These are phyloP conservation scores for Catonia carolina DNA, from an alignment of 2,888 invertebrate species.

Conservation along the genomic window DNA sequence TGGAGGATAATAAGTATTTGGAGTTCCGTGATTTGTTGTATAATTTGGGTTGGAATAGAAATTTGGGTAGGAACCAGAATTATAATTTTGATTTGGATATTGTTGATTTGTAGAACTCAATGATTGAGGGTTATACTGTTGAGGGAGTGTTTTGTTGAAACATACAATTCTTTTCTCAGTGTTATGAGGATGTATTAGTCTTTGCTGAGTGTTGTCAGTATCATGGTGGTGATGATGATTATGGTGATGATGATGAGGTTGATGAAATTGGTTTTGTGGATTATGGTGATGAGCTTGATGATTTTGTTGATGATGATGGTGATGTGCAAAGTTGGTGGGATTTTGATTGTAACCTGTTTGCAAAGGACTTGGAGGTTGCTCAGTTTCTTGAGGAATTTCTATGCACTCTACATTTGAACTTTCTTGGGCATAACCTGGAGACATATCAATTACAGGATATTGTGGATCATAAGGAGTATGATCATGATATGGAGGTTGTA, in stretches of 20 bases:
- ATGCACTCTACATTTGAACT: too few species aligned
- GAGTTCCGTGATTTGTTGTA: too few species aligned
- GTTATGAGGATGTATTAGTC: neutral
- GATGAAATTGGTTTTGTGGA: neutral
- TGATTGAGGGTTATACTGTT: neutral
- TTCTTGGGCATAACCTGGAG: too few species aligned
- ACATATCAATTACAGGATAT: conserved; percentile 6
- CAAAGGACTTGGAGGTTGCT: neutral
- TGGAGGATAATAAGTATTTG: too few species aligned
- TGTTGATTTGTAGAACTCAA: conserved; percentile 2
- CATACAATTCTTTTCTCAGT: too few species aligned
- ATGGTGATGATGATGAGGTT: conserved; percentile 8
- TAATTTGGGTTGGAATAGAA: too few species aligned
- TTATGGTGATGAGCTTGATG: conserved; percentile 20
- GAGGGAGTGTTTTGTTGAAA: neutral
- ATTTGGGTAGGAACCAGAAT: neutral
- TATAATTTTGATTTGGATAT: conserved; percentile 13
- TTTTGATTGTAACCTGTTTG: neutral
- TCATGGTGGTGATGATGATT: neutral
- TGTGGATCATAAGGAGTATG: conserved; percentile 14
- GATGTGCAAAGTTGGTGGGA: neutral
- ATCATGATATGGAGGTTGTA: conserved; percentile 14
- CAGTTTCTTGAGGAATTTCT: too few species aligned
- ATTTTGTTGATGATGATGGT: conserved; percentile 1
- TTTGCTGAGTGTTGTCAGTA: neutral